Conservation (phyloP, 2,888 invertebrate genomes). For the Amaurobius ferox region DNA sequence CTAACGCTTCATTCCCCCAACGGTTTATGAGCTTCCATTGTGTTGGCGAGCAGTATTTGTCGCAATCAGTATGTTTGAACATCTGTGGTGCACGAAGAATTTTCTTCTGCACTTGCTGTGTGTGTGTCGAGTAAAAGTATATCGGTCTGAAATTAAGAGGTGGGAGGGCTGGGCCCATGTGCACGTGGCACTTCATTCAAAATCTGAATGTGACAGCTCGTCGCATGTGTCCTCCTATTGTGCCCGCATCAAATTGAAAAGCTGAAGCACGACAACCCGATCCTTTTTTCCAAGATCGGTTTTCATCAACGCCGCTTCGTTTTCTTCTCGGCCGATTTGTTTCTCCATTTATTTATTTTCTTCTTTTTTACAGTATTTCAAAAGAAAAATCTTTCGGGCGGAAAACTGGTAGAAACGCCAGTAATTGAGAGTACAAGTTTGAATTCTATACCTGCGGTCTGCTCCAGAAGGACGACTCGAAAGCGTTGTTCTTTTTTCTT, state of each 20-base stretch:
- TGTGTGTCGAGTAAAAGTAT: background rate
- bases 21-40: constrained; percentile 6
- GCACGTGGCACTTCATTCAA: constrained; percentile 59
- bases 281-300: constrained; percentile 54
- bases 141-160: constrained; percentile 10
- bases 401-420: constrained; percentile 61
- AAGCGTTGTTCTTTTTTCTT: background rate
- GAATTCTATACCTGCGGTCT: constrained; percentile 62
- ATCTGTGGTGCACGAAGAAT: constrained; percentile 10
- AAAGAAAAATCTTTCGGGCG: constrained; percentile 33
- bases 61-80: background rate
- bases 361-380: background rate
- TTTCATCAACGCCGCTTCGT: constrained; percentile 58
- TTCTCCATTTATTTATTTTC: constrained; percentile 5
- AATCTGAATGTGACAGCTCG: constrained; percentile 55
- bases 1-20: background rate
- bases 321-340: constrained; percentile 23
- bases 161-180: background rate
- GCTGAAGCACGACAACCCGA: constrained; percentile 39
- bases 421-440: constrained; percentile 65
- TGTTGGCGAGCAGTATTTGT: background rate
- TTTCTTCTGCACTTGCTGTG: constrained; percentile 8
- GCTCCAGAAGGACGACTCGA: constrained; percentile 16
- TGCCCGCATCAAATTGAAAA: constrained; percentile 60
- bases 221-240: constrained; percentile 54